Percentiles rank a stretch among this genome's conserved stretches.
phyloP scores from a whole-genome alignment of 2,888 invertebrate species.

The Megalurothrips usitatus region DNA sequence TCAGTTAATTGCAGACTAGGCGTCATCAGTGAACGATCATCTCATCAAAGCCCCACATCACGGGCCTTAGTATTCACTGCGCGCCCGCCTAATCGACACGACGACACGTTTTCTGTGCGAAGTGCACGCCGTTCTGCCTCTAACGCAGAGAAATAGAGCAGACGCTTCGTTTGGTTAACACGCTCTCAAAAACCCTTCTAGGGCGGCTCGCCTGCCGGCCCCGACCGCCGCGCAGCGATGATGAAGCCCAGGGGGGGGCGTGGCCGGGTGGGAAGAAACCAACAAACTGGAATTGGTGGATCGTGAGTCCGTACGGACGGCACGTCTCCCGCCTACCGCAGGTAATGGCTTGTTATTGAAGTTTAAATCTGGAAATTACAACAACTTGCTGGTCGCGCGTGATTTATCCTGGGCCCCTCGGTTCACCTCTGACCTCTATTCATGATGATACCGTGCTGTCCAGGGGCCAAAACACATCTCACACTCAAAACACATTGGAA shows the following conservation, averaged over 20 bases:
- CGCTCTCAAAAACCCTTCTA: too few relatives aligned
- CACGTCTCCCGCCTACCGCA: background rate
- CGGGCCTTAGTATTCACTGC: too few relatives aligned
- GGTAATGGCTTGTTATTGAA: conserved; percentile 25
- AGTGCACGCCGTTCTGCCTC: too few relatives aligned
- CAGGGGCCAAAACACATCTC: background rate
- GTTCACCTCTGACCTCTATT: conserved; percentile 12
- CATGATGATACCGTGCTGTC: background rate
- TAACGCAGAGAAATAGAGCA: too few relatives aligned
- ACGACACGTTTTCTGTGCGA: too few relatives aligned
- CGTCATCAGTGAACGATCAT: background rate
- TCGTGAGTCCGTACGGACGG: background rate
- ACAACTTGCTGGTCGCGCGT: conserved; percentile 5
- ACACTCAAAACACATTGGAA: background rate
- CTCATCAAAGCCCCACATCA: background rate
- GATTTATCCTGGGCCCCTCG: background rate
- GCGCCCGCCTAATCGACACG: too few relatives aligned
- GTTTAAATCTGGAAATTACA: conserved; percentile 25
- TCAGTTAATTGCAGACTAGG: background rate
- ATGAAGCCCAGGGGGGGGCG: background rate
- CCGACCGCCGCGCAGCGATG: too few relatives aligned
- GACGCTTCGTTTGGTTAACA: too few relatives aligned
- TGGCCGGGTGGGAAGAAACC: conserved; percentile 1
- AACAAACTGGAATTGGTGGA: conserved; percentile 16
- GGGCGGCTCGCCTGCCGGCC: too few relatives aligned